phyloP scores from a whole-genome alignment of 2,888 invertebrate species.

The Epistrophella euchroma region DNA sequence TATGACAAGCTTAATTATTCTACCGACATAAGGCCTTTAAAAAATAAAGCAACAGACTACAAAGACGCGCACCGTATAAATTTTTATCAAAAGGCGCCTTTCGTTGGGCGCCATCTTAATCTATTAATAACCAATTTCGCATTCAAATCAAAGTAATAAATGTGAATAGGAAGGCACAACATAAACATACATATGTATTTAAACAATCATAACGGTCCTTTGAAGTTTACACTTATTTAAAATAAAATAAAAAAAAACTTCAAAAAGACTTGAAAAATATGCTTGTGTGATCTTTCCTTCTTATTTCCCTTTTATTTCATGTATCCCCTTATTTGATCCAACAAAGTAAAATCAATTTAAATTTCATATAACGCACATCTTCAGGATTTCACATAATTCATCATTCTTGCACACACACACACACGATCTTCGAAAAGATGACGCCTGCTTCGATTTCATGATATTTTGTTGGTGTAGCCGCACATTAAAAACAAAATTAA shows the following conservation, averaged over 20 bases:
- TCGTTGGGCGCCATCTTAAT: constrained; percentile 9
- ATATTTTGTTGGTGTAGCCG: constrained; percentile 21
- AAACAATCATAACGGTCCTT: neutral
- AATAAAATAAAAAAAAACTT: constrained; percentile 26
- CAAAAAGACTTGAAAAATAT: constrained; percentile 15
- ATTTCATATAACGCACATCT: constrained; percentile 59
- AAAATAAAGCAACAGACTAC: neutral
- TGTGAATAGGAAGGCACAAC: neutral
- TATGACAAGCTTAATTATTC: too few relatives aligned
- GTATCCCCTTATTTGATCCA: constrained; percentile 15
- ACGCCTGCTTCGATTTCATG: constrained; percentile 48
- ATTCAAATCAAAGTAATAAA: neutral
- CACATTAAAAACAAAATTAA: constrained; percentile 61
- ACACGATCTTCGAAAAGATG: constrained; percentile 40
- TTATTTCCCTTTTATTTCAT: neutral
- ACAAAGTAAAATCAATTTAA: constrained; percentile 39
- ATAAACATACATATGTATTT: neutral
- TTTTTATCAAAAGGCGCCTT: neutral
- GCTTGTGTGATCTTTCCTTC: neutral
- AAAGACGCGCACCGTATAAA: neutral
- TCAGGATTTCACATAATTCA: neutral
- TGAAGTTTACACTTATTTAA: neutral
- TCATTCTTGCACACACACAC: neutral
- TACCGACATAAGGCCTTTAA: too few relatives aligned
- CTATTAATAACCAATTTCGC: neutral